Base-by-base conservation (phyloP, 2,888 invertebrate genomes). In the Rosalia funebris region DNA sequence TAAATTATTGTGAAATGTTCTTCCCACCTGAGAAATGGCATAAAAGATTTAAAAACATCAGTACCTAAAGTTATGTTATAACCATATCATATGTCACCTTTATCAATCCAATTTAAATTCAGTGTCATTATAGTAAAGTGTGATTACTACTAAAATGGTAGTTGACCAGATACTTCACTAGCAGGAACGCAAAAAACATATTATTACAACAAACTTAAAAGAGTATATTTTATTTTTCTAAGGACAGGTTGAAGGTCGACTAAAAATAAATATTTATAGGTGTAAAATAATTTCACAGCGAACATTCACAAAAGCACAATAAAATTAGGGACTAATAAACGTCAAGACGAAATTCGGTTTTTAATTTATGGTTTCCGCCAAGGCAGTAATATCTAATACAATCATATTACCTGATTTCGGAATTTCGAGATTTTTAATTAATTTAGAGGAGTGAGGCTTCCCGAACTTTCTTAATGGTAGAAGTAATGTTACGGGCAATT, bases 311-410 rank as follows among this genome's bases (percentile, higher is more conserved):
- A 48, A 48, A 37, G 48, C 17, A 37, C 34, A 48, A 48, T 48
- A 48, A 34, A 11, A 48, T 48, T 48, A 48, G 19, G 34, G 20
- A 17, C 37, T 11, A 37, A 48, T 48, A 37, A 48, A 48, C 10
- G 36, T 5, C 36, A 14, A 11, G 12, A 11, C 34, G 36, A 36
- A 48, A 48, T 48, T 19, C 17, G 19, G 34, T n/a, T 5, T 34
- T 14, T 48, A 39, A 50, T 50, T 50, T 50, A 50, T 39, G 12
- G 50, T 50, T 50, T 50, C 50, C 50, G 39, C 7, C 16, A n/a
- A 20, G 14, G 19, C 34, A 19, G 14, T 47, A 34, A 34, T 47
- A 32, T 25, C 37, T 31, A 17, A 31, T 11, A 45, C 2, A 45
- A 25, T 31, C 19, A 45, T 31, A 25, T 45, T 31, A 44, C 19